These are phyloP conservation scores for Struthidea cinerea DNA, from an alignment of 2,113 vertebrate genomes.

Conservation along the genomic window DNA sequence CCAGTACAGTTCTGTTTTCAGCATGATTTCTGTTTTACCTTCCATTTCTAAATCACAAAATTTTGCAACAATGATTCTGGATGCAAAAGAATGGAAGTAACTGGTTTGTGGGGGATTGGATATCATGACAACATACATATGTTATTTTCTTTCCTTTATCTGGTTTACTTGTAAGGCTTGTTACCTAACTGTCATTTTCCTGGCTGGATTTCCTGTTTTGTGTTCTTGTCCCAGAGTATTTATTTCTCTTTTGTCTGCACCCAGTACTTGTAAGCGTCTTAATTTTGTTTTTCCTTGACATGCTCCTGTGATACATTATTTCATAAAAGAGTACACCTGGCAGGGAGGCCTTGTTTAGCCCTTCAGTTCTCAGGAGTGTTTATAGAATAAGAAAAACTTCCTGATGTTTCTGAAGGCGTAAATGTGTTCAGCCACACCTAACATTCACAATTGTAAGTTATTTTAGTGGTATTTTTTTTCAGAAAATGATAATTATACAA, in stretches of 20 bases:
- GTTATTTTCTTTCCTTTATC: background rate
- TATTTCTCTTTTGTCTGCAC: background rate
- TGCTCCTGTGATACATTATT: background rate
- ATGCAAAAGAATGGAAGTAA: background rate
- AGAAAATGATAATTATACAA: background rate
- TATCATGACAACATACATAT: background rate
- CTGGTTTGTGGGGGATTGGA: background rate
- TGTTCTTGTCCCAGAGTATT: background rate
- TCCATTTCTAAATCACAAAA: background rate
- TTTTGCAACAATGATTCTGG: background rate
- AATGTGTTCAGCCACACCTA: background rate
- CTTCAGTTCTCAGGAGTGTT: background rate
- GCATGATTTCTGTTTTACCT: background rate
- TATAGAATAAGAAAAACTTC: background rate
- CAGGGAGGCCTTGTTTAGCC: constrained; percentile 10
- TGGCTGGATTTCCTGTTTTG: constrained; percentile 1
- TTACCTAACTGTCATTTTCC: background rate
- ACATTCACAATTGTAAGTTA: background rate
- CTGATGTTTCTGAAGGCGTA: background rate
- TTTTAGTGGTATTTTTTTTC: background rate
- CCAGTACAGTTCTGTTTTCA: background rate
- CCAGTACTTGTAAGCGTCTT: background rate
- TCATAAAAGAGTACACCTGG: background rate
- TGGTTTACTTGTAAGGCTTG: background rate
- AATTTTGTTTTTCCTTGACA: background rate